Evolutionary conservation across 2,113 vertebrate species (phyloP).

Genomic region (Spilogale gracilis): DNA sequence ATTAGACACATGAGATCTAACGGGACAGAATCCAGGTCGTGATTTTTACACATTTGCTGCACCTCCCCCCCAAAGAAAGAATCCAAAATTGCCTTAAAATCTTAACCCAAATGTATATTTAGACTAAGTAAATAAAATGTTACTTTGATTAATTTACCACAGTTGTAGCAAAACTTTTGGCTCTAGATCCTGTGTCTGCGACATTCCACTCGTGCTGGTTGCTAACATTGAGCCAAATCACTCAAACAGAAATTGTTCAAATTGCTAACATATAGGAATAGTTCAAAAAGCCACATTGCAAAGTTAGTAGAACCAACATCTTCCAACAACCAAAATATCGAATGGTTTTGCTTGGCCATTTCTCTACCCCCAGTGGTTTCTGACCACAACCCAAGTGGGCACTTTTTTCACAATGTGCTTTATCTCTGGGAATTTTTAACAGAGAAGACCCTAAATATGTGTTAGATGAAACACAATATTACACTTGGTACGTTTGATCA

Average conservation of each 20-base stretch:
- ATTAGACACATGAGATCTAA: constrained; percentile 74
- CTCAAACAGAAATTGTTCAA: too few relatives aligned
- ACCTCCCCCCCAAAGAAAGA: background rate
- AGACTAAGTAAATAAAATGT: background rate
- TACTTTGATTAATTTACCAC: background rate
- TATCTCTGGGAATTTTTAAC: background rate
- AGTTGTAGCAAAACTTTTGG: background rate
- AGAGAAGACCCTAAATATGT: background rate
- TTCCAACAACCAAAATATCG: too few relatives aligned
- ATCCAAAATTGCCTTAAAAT: background rate
- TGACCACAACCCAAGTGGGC: rapidly evolving
- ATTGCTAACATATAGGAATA: too few relatives aligned
- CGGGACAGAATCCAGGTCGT: background rate
- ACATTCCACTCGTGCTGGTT: background rate
- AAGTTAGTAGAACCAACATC: background rate
- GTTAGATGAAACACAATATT: too few relatives aligned
- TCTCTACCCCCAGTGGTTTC: rapidly evolving
- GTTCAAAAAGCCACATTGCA: background rate
- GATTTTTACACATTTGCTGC: background rate
- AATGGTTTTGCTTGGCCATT: too few relatives aligned
- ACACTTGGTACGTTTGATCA: rapidly evolving
- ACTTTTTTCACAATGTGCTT: background rate
- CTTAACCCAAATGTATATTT: background rate
- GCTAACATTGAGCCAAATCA: background rate
- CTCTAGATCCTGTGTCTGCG: background rate